These are phyloP conservation scores for Cheilosia scutellata DNA, from an alignment of 2,888 invertebrate genomes.

Conservation along the genomic window DNA sequence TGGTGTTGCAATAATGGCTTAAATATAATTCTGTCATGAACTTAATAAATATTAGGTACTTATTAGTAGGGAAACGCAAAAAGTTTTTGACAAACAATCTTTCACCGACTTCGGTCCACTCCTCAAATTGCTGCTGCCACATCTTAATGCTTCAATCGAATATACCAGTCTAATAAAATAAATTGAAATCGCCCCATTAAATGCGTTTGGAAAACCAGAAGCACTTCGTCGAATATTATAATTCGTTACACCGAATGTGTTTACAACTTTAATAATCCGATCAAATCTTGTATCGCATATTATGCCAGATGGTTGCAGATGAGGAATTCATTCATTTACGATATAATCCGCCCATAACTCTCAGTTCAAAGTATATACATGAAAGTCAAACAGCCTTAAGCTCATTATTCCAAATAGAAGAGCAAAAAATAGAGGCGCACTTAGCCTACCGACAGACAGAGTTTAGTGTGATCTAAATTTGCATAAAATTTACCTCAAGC, in stretches of 20 bases:
- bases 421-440: conserved; percentile 29
- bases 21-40: no score
- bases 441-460: conserved; percentile 11
- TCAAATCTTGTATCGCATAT: conserved; percentile 22
- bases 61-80: no score
- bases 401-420: conserved; percentile 45
- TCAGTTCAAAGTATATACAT: conserved; percentile 8
- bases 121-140: background rate
- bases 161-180: background rate
- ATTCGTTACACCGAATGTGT: conserved; percentile 42
- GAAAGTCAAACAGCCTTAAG: conserved; percentile 58
- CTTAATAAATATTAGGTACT: no score
- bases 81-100: no score
- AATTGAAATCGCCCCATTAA: background rate
- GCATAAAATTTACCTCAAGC: conserved; percentile 56
- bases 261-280: conserved; percentile 54
- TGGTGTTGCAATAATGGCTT: no score
- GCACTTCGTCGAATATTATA: conserved; percentile 16
- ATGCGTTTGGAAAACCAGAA: conserved; percentile 46
- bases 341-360: conserved; percentile 47
- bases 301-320: background rate
- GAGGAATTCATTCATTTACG: conserved; percentile 7
- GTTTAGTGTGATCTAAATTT: conserved; percentile 51
- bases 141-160: conserved; percentile 12
- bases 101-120: background rate